phyloP scores from a whole-genome alignment of 1,140 invertebrate species.

The Micrasema longulum region DNA sequence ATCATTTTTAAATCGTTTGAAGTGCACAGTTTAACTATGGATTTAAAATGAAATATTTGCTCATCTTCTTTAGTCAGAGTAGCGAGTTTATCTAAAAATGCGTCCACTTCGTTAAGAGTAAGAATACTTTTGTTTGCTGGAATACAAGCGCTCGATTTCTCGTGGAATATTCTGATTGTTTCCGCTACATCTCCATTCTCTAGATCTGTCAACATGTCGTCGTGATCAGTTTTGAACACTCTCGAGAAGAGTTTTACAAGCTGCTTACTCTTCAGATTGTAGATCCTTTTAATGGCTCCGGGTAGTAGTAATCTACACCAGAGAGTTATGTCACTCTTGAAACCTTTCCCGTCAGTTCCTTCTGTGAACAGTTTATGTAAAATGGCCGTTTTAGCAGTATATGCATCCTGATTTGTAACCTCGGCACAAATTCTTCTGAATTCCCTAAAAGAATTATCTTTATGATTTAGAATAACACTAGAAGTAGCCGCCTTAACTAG shows the following conservation, averaged over 20 bases:
- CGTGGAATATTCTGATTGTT: slow-evolving; percentile 86
- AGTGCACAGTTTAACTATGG: slow-evolving; percentile 83
- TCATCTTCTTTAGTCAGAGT: slow-evolving; percentile 89
- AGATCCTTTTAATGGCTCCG: slow-evolving; percentile 83
- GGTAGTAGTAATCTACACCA: slow-evolving; percentile 90
- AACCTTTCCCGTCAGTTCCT: slow-evolving; percentile 75
- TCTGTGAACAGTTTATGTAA: slow-evolving; percentile 77
- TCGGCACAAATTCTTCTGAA: slow-evolving; percentile 84
- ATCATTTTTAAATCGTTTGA: slow-evolving; percentile 88
- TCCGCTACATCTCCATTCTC: slow-evolving; percentile 92
- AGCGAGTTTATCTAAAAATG: slow-evolving; percentile 79
- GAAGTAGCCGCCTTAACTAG: background rate
- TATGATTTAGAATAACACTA: slow-evolving; percentile 55
- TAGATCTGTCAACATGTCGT: slow-evolving; percentile 87
- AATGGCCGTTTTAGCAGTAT: slow-evolving; percentile 84
- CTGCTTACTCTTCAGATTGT: slow-evolving; percentile 94
- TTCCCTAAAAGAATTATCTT: slow-evolving; percentile 81
- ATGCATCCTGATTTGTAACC: slow-evolving; percentile 81
- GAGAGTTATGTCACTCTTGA: slow-evolving; percentile 82
- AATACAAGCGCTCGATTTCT: slow-evolving; percentile 71
- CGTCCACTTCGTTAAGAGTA: slow-evolving; percentile 83
- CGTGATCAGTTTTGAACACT: slow-evolving; percentile 79
- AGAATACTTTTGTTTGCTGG: slow-evolving; percentile 79
- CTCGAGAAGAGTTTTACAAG: slow-evolving; percentile 89
- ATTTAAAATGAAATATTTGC: slow-evolving; percentile 81